These are phyloP conservation scores for Nibea albiflora DNA, from an alignment of 2,113 vertebrate species.

Conservation along the genomic window DNA sequence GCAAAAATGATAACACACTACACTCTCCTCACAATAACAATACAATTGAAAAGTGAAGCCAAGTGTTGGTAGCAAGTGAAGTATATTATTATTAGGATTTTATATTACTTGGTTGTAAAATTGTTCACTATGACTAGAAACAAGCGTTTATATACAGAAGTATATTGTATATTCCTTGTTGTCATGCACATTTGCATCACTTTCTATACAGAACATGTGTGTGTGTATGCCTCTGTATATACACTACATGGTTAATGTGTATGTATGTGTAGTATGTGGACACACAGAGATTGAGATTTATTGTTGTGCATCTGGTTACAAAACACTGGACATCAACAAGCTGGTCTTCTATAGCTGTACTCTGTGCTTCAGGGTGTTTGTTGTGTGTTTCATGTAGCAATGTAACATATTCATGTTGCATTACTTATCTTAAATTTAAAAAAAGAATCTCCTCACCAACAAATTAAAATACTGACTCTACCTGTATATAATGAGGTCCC, in stretches of 20 bases:
- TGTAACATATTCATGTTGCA: too few relatives aligned
- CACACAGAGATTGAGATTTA: not conserved
- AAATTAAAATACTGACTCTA: not conserved
- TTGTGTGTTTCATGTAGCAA: too few relatives aligned
- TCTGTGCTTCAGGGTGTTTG: too few relatives aligned
- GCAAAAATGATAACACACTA: slow-evolving; percentile 9
- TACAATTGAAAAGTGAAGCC: not conserved
- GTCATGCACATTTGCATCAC: too few relatives aligned
- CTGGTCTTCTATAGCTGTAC: too few relatives aligned
- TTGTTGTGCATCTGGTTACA: not conserved
- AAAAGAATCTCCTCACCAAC: too few relatives aligned
- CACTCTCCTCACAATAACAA: not conserved
- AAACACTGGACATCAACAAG: not conserved
- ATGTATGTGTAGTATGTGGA: not conserved
- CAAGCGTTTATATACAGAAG: not conserved
- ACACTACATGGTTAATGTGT: not conserved
- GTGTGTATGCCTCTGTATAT: not conserved
- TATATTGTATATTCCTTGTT: not conserved
- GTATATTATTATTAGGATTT: not conserved
- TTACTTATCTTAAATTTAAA: too few relatives aligned
- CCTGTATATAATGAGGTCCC: not conserved
- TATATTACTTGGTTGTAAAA: not conserved
- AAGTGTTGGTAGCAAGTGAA: slow-evolving; percentile 6
- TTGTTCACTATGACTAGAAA: not conserved
- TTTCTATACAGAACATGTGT: not conserved